Base-by-base conservation (phyloP, 2,797 vertebrate species). In the Euphonia xanthogaster region DNA sequence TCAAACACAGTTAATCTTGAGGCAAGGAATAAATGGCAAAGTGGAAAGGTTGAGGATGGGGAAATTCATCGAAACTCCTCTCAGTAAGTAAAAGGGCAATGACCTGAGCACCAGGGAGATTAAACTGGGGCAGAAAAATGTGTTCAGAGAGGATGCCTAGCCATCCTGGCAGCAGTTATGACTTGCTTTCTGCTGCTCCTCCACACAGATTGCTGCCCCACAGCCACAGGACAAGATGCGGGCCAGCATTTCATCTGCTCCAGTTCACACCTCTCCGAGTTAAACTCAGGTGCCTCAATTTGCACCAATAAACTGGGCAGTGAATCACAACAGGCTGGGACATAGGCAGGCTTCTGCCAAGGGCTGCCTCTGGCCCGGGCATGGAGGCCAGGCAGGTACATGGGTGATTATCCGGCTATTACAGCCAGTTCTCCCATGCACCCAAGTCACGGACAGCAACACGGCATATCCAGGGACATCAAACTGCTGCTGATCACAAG, bases 201-300 rank as follows among this genome's bases (percentile, higher is more conserved):
- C 54, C 16, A 24, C 37, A 9, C 0, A 0, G 10, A 18, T n/a
- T 16, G 1, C 28, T 58, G 61, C 25, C 42, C 37, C 5, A 1
- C 57, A 70, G 80, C 24, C 3, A 2, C 61, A 55, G 47, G 44
- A 58, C 5, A 5, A 76, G 65, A 67, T 14, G 28, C 28, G 47
- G 23, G 9, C 51, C 47, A 55, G 51, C 15, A 17, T 66, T 79
- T 44, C 65, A n/a, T 20, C 55, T 68, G 47, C 47, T 83, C 39
- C 60, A 24, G 33, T 47, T 51, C 58, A 40, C 0, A 0, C 23
- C 75, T 14, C 50, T 0, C 0, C 18, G 16, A 35, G 16, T 74
- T 71, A 67, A 54, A 21, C 9, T 30, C 30, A 63, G 3, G 45
- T 53, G 27, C 58, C 50, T 55, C 25, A 12, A 8, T 58, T 42